phyloP scores from a whole-genome alignment of 2,888 invertebrate species.

The Allophyes oxyacanthae region DNA sequence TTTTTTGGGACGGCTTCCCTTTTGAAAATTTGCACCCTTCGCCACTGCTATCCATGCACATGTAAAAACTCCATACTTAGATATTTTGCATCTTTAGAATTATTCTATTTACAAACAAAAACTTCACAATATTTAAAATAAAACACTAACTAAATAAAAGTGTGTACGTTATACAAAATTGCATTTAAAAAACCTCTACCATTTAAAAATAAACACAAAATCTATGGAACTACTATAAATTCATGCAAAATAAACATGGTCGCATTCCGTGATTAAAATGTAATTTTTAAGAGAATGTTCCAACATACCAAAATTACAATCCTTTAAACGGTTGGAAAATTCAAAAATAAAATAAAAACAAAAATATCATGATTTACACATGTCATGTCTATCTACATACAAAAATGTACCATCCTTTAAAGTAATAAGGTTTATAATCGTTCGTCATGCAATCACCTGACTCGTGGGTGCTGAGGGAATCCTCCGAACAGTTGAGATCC shows the following conservation, averaged over 20 bases:
- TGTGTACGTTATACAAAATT: slow-evolving; percentile 4
- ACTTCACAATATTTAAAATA: slow-evolving; percentile 2
- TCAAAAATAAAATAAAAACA: slow-evolving; percentile 21
- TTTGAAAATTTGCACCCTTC: no score
- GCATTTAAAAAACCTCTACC: slow-evolving; percentile 10
- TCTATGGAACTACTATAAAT: background rate
- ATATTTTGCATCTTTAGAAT: background rate
- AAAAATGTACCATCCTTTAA: slow-evolving; percentile 62
- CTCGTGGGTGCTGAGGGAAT: slow-evolving; percentile 94
- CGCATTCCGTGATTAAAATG: slow-evolving; percentile 5
- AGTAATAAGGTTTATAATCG: slow-evolving; percentile 59
- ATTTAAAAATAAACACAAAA: slow-evolving; percentile 14
- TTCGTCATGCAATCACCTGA: slow-evolving; percentile 91
- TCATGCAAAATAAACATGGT: slow-evolving; percentile 42
- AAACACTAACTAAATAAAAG: slow-evolving; percentile 2
- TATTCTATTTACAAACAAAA: slow-evolving; percentile 38
- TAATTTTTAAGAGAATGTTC: background rate
- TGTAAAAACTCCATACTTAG: background rate
- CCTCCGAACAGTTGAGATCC: slow-evolving; percentile 94
- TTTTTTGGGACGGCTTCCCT: no score
- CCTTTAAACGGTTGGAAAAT: no score
- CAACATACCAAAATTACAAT: no score
- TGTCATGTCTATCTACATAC: slow-evolving; percentile 53
- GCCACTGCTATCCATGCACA: slow-evolving; percentile 1
- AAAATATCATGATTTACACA: slow-evolving; percentile 4